Evolutionary conservation across 1,140 invertebrate genomes (phyloP), one percentile per base, ranked within the genome.

Genomic region (Diabrotica virgifera): DNA sequence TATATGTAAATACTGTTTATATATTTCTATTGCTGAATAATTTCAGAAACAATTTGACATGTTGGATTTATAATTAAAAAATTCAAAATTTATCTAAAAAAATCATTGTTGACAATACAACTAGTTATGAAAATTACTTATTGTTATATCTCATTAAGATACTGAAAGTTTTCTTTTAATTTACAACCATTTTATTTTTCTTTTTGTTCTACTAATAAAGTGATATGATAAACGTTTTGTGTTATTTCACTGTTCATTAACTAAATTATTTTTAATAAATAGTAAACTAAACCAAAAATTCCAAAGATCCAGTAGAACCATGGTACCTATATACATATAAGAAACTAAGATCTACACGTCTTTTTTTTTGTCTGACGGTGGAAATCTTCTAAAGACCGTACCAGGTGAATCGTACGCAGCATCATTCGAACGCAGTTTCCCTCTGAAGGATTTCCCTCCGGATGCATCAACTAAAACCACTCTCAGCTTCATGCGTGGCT

Each of bases 1-100:
- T 46, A 24, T 46, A 46, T 71, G 65, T 66, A 67, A 62, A 70
- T 70, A 73, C 62, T 73, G 65, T 70, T 70, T 59, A 70, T 70
- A 10, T 46, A n/a, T 46, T 46, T 46, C 40, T 66, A 51, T 69
- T 70, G 40, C 52, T 46, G 59, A 9, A 35, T 57, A 13, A 40
- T 40, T 38, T 59, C 12, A 40, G 24, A 55, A 55, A 55, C 14
- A 12, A 12, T 12, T 52, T 52, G n/a, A 52, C 5, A 6, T 52
- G 12, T 51, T 51, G 46, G 9, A 52, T 52, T 14, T 12, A 14
- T 52, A 14, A 52, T 52, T 57, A 36, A 59, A 59, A 13, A 24
- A 46, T 38, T 37, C 36, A 24, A 13, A 10, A 36, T 10, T 59
- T 59, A 6, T 37, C 6, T n/a, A 46, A 46, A n/a, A 46, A 46